Base-by-base conservation (phyloP, 2,888 invertebrate genomes). In the Drosophila flavopinicola region DNA sequence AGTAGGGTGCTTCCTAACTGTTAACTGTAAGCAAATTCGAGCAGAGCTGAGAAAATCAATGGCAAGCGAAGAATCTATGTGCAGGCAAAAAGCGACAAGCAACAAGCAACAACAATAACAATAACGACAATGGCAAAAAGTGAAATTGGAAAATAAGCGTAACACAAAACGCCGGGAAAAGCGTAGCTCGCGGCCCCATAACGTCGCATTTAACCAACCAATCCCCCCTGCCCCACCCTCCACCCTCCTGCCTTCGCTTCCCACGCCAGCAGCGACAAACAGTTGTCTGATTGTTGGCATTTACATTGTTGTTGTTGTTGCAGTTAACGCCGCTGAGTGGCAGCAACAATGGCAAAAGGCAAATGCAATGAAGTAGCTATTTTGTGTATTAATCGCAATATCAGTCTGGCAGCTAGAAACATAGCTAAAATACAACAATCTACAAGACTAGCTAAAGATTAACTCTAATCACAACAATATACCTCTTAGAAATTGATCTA, bases 141-240 rank as follows among this genome's bases (percentile, higher is more conserved):
- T 75, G 69, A 84, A 89, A 88, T 88, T 88, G 89, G 82, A 87
- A 88, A 88, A 88, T 88, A 89, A 88, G 88, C 88, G 87, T 85
- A 88, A 82, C 85, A 88, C 76, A 89, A 88, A 89, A 88, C 83
- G 75, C 68, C 75, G 75, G 72, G 69, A 71, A 75, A 64, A 63
- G 56, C 42, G 48, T 58, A 49, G 61, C 63, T 61, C 51, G 63
- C 67, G 72, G 76, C 61, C 25, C 52, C 61, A 66, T 39, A 52
- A 56, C 42, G 66, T 37, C 41, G 15, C 39, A 24, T 1, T 17
- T 7, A 0, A 13, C n/a, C 30, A 11, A n/a, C 9, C 3, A 35
- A 17, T 10, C 10, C 2, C 17, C 37, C 17, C 11, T 10, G 7
- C 1, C 23, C 33, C n/a, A n/a, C 15, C 1, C 11, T 25, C 25